Evolutionary conservation across 2,113 vertebrate species (phyloP).

Genomic region (human): GRCh38 chr9:91557001-91557500

Average conservation of each 20-base stretch:
- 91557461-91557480: not conserved
- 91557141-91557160: not conserved
- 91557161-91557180: not conserved
- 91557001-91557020: not conserved
- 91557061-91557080: not conserved
- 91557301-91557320: too few species aligned
- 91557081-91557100: not conserved
- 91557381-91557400: not conserved
- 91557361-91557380: not conserved
- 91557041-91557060: not conserved
- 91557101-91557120: not conserved
- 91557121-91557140: not conserved
- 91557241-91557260: not conserved
- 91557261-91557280: not conserved
- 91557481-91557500: conserved; percentile 22
- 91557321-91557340: not conserved
- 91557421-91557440: not conserved
- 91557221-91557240: not conserved
- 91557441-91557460: conserved; percentile 12
- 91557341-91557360: not conserved
- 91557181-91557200: not conserved
- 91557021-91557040: not conserved
- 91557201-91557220: not conserved
- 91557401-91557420: not conserved
- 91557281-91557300: not conserved